These are phyloP conservation scores for Pseudoips prasinana DNA, from an alignment of 2,888 invertebrate species.

Conservation along the genomic window DNA sequence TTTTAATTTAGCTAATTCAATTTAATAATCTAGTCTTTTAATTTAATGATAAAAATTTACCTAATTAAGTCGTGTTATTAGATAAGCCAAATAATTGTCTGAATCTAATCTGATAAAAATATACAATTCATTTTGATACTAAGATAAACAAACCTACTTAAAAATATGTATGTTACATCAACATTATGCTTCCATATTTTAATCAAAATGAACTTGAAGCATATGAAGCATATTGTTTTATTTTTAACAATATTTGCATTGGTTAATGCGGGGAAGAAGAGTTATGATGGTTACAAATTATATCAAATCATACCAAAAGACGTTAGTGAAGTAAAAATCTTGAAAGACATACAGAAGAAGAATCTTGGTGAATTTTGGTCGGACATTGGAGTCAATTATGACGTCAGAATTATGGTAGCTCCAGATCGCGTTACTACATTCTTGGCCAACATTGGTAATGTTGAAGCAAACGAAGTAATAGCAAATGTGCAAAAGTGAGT, in stretches of 20 bases:
- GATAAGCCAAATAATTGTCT: background rate
- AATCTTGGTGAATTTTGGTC: conserved; percentile 62
- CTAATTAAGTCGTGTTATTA: too few relatives aligned
- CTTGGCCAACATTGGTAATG: conserved; percentile 22
- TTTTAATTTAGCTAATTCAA: too few relatives aligned
- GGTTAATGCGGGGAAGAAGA: conserved; percentile 30
- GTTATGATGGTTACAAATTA: conserved; percentile 82
- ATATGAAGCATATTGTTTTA: conserved; percentile 6
- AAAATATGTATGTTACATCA: too few relatives aligned
- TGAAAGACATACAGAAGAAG: conserved; percentile 65
- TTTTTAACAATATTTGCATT: conserved; percentile 23
- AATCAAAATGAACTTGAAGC: conserved; percentile 32
- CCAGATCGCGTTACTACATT: conserved; percentile 42
- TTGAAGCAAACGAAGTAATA: conserved; percentile 45
- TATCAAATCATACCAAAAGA: conserved; percentile 78
- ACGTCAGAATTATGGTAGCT: conserved; percentile 56
- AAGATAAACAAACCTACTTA: too few relatives aligned
- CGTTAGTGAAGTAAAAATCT: conserved; percentile 63
- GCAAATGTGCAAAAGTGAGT: conserved; percentile 58
- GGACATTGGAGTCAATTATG: conserved; percentile 50
- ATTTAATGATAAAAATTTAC: too few relatives aligned
- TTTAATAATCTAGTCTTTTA: too few relatives aligned
- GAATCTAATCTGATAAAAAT: conserved; percentile 14
- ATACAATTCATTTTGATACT: conserved; percentile 1
- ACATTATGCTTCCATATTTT: too few relatives aligned